Base-by-base conservation (phyloP, 2,888 invertebrate species). In the Didymodactylos carnosus region DNA sequence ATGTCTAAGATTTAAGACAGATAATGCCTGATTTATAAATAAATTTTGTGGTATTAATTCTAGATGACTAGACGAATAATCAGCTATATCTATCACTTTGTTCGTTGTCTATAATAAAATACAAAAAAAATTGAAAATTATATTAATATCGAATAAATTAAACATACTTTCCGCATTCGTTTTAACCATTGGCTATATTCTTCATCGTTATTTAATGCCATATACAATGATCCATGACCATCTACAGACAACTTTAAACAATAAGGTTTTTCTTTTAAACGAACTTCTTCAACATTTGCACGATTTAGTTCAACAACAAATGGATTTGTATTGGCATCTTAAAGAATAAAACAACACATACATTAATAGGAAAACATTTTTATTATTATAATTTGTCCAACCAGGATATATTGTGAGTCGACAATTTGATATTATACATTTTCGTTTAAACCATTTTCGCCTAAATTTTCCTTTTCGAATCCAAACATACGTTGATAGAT, bases 11-110 rank as follows among this genome's bases (percentile, higher is more conserved):
- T 84, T 84, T 29, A 85, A 80, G 71, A 81, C 80, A 43, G 80
- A 77, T 25, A 84, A 80, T 71, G 80, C 80, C 25, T 80, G 80
- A 76, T 83, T 83, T 76, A 82, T 80, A 78, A 85, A 83, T 40
- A 84, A 78, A 53, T 81, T 82, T 75, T 84, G 84, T 7, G 85
- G 85, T 14, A 85, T 78, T 75, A 83, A 81, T 77, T 84, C 84
- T 74, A 85, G 78, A 75, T 84, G 82, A 76, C 82, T 82, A 77
- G 83, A 83, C 6, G 84, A 84, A 43, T 84, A 78, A 77, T 85
- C 84, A 6, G 83, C 83, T 75, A 80, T 80, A 14, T 83, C 81
- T 7, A 83, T 83, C 43, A 83, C 77, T 76, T 82, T 83, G 39
- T 82, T 80, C 46, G 83, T 83, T 8, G 83, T 82, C 83, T 83